These are phyloP conservation scores for Chironomus striatipennis DNA, from an alignment of 1,140 invertebrate genomes.

Conservation along the genomic window DNA sequence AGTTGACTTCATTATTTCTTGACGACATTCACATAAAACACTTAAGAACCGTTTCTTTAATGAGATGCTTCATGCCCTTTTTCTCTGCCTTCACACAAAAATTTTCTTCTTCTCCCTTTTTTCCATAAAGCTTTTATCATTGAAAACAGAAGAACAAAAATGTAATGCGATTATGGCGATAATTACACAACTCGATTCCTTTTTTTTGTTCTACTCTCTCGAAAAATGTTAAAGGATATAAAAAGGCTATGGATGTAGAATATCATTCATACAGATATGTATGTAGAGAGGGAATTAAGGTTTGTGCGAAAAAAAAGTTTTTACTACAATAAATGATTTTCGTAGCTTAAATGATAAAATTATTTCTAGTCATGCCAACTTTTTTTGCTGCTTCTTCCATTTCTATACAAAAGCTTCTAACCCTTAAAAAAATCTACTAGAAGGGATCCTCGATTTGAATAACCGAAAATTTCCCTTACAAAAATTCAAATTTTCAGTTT, in stretches of 20 bases:
- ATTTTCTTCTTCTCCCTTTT: no score
- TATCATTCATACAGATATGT: neutral
- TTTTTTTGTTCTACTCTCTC: neutral
- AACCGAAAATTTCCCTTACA: no score
- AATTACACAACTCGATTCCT: neutral
- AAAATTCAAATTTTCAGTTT: no score
- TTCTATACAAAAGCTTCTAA: no score
- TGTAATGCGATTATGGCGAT: conserved; percentile 7
- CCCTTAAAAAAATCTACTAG: no score
- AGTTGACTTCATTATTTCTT: neutral
- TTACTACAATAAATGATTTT: no score
- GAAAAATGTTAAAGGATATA: neutral
- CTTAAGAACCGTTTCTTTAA: neutral
- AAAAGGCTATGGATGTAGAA: neutral
- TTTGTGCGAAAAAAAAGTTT: no score
- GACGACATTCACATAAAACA: neutral
- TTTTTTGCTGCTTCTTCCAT: no score
- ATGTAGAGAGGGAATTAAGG: no score
- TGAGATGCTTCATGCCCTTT: neutral
- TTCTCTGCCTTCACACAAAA: neutral
- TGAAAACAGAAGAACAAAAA: neutral
- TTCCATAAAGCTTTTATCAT: neutral
- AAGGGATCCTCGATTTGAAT: no score
- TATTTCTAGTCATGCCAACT: no score
- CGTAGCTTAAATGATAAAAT: no score